phyloP scores from a whole-genome alignment of 2,113 vertebrate species.

The Otolemur garnettii region DNA sequence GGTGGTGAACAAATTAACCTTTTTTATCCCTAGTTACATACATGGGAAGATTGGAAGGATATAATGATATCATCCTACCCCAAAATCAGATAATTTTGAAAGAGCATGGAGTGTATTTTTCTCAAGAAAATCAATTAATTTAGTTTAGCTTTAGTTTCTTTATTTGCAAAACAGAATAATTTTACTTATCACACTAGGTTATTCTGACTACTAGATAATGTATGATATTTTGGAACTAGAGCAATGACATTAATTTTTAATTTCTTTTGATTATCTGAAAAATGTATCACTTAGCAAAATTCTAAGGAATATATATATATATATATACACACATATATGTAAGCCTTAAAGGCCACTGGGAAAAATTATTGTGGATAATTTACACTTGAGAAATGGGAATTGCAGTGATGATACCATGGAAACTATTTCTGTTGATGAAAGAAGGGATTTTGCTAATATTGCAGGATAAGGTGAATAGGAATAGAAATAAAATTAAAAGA shows the following conservation, averaged over 20 bases:
- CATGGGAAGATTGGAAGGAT: neutral
- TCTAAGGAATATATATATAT: neutral
- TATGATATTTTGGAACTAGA: neutral
- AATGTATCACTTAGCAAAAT: neutral
- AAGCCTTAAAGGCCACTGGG: neutral
- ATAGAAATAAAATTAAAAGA: neutral
- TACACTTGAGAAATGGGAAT: neutral
- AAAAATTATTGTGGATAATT: neutral
- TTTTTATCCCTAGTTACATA: neutral
- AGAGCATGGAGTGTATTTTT: neutral
- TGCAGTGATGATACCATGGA: neutral
- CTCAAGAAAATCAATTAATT: constrained; percentile 25
- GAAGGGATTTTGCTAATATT: neutral
- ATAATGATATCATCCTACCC: neutral
- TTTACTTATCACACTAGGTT: neutral
- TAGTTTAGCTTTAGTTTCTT: constrained; percentile 40
- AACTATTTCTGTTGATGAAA: neutral
- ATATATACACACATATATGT: neutral
- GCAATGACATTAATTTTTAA: neutral
- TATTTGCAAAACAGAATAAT: neutral
- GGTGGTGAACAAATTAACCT: neutral
- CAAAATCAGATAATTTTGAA: neutral
- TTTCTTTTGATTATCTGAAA: constrained; percentile 28
- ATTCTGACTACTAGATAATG: neutral
- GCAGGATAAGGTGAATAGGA: neutral